Evolutionary conservation across 2,888 invertebrate genomes (phyloP).

Genomic region (Tetragonula carbonaria): DNA sequence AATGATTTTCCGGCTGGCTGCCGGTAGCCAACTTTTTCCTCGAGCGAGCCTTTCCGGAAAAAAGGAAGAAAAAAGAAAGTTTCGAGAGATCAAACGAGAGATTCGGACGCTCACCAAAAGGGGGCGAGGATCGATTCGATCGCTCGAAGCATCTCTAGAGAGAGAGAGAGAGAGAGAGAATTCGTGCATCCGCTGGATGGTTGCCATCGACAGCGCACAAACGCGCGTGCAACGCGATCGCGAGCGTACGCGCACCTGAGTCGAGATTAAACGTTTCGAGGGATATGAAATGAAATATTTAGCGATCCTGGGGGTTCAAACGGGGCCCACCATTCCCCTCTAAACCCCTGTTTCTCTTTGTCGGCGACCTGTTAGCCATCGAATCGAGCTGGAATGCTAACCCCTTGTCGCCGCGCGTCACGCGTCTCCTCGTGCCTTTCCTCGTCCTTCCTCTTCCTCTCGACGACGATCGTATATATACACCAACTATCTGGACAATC

Average conservation of each 20-base stretch:
- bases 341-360: slow-evolving; percentile 67
- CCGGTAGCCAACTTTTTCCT: background rate
- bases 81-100: background rate
- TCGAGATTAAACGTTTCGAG: slow-evolving; percentile 81
- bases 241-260: slow-evolving; percentile 80
- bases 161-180: background rate
- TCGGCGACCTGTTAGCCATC: slow-evolving; percentile 65
- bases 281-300: slow-evolving; percentile 82
- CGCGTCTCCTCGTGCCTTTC: slow-evolving; percentile 39
- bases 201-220: slow-evolving; percentile 36
- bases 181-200: slow-evolving; percentile 5
- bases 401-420: slow-evolving; percentile 60
- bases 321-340: slow-evolving; percentile 42
- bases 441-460: slow-evolving; percentile 30
- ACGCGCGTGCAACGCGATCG: slow-evolving; percentile 58
- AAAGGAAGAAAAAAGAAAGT: background rate
- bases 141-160: background rate
- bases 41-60: background rate
- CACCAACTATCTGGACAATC: background rate
- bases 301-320: slow-evolving; percentile 75
- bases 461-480: background rate
- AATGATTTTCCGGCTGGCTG: slow-evolving; percentile 3
- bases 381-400: slow-evolving; percentile 69
- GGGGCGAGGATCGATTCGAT: background rate
- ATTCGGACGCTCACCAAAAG: background rate